Evolutionary conservation across 2,888 invertebrate species (phyloP), one percentile per base, ranked within the genome.

Genomic region (Aromia moschata): DNA sequence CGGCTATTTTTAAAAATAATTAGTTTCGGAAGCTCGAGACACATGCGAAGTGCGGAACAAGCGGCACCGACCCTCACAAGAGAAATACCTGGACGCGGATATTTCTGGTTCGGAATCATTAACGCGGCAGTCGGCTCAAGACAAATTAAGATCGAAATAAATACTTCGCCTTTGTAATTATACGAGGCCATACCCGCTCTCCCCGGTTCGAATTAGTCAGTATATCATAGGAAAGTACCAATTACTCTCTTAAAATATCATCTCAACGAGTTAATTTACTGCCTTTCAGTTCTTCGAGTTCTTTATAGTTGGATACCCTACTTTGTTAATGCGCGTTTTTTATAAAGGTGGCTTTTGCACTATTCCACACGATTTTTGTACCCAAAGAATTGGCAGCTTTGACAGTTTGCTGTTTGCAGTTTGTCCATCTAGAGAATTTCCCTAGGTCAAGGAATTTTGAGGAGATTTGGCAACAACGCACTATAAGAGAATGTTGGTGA

Each of bases 1-100:
- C 56, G 62, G 68, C 65, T 75, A 74, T 75, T 75, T 75, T 74
- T 74, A 74, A 73, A 74, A 75, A 75, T 74, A 75, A 75, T 75
- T 75, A 74, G 74, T 74, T 73, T 73, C 74, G 74, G 75, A 74
- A 73, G 74, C 75, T 75, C 65, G 51, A n/a, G 62, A 62, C 67
- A 66, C 55, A 64, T 53, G 46, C 52, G n/a, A 46, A 61, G 53
- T 62, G 55, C 65, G 56, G 56, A 58, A 60, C 60, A 41, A 38
- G 30, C 17, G 40, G 12, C 12, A 41, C 41, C 17, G 41, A 10
- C 11, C 51, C 16, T 11, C 17, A 20, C 20, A 56, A 51, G 44
- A 41, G 33, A 33, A n/a, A 49, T 43, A 51, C 40, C 49, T 25
- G 43, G 47, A 58, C 56, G 36, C 55, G 51, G 40, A 56, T 63